Evolutionary conservation across 92 coral and sea anemone species (phyloP).

Genomic region (Porites rus): DNA sequence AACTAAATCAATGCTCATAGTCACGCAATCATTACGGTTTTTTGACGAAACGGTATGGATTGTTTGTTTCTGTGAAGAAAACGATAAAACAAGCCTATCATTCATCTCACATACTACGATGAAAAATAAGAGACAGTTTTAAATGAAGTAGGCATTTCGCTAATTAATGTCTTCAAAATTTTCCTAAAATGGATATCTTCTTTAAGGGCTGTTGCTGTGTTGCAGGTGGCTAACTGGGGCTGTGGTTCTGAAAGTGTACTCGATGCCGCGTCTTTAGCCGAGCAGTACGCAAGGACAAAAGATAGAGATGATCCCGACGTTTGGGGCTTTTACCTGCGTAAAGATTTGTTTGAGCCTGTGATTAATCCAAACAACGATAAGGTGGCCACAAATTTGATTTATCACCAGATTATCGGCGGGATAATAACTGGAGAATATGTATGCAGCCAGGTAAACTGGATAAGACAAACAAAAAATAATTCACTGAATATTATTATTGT

Average conservation of each 20-base stretch:
- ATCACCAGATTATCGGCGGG: conserved; percentile 86
- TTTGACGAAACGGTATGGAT: no score
- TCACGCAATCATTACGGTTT: no score
- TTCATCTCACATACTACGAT: no score
- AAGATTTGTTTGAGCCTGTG: conserved; percentile 83
- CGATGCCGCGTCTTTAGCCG: conserved; percentile 89
- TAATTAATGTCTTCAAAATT: no score
- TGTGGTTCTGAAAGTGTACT: conserved; percentile 80
- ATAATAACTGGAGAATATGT: conserved; percentile 78
- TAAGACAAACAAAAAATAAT: no score
- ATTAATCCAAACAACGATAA: conserved; percentile 69
- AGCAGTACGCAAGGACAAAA: conserved; percentile 80
- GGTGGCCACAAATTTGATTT: conserved; percentile 80
- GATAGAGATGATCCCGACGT: conserved; percentile 58
- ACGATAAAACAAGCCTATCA: no score
- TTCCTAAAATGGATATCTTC: no score
- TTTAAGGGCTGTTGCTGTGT: neutral
- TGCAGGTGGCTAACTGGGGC: conserved; percentile 90
- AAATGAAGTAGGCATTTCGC: no score
- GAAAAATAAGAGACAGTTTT: no score
- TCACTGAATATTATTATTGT: no score
- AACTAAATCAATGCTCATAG: no score
- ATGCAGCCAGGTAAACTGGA: conserved; percentile 59
- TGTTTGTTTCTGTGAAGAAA: no score
- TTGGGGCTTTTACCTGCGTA: conserved; percentile 81